A percentile compares a stretch with the other conserved stretches of the same genome.
These are phyloP conservation scores for Aplocera efformata DNA, from an alignment of 2,888 invertebrate species.

Conservation along the genomic window DNA sequence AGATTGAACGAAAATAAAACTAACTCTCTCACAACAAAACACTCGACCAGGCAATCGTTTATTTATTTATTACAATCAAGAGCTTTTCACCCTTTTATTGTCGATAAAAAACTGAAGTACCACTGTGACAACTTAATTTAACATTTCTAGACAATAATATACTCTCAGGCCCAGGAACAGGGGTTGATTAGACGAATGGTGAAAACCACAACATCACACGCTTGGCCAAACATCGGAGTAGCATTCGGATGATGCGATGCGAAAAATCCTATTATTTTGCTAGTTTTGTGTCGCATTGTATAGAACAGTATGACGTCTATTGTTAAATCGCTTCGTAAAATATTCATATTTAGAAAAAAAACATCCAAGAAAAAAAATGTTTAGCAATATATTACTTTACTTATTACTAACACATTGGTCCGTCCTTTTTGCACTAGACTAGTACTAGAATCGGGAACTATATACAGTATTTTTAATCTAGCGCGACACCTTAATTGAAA, in stretches of 20 bases:
- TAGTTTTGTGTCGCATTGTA: slow-evolving; percentile 28
- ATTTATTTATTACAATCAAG: slow-evolving; percentile 37
- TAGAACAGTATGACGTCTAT: slow-evolving; percentile 20
- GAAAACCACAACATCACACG: slow-evolving; percentile 19
- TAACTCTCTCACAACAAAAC: slow-evolving; percentile 22
- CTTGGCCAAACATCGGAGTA: slow-evolving; percentile 11
- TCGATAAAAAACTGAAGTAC: slow-evolving; percentile 24
- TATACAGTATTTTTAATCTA: too few relatives aligned
- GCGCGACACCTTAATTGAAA: too few relatives aligned
- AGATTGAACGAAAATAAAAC: slow-evolving; percentile 21
- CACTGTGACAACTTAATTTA: slow-evolving; percentile 17
- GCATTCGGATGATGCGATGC: slow-evolving; percentile 25
- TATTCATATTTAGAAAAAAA: slow-evolving; percentile 2
- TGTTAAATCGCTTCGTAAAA: slow-evolving; percentile 2
- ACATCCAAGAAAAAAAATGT: too few relatives aligned
- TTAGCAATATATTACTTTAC: too few relatives aligned
- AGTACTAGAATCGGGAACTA: too few relatives aligned
- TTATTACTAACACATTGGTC: too few relatives aligned
- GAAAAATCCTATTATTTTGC: slow-evolving; percentile 34
- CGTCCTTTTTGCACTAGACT: too few relatives aligned
- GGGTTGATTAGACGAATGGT: slow-evolving; percentile 9
- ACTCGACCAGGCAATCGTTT: slow-evolving; percentile 19
- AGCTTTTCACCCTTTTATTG: slow-evolving; percentile 32
- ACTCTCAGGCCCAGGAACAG: slow-evolving; percentile 15
- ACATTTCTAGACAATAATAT: slow-evolving; percentile 14